phyloP scores from a whole-genome alignment of 2,113 vertebrate genomes.

The Psophia crepitans region DNA sequence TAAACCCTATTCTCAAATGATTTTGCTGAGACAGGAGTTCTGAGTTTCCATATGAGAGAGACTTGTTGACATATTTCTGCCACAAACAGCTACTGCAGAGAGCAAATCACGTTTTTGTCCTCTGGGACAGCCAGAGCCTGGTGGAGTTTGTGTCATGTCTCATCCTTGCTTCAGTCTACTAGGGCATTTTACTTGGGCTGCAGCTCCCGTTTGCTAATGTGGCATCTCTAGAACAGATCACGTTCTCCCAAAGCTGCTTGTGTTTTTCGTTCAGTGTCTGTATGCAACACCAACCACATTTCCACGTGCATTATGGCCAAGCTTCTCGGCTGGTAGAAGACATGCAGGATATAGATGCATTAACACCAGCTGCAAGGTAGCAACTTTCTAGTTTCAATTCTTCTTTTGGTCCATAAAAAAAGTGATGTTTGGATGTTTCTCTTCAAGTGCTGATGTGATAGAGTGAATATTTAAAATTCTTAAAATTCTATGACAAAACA shows the following conservation, averaged over 20 bases:
- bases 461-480: background rate
- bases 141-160: background rate
- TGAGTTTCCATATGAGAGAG: background rate
- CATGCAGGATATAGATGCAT: background rate
- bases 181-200: background rate
- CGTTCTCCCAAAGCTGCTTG: background rate
- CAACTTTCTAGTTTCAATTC: background rate
- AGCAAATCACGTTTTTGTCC: background rate
- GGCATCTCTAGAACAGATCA: background rate
- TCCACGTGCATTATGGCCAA: background rate
- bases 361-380: background rate
- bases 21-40: conserved; percentile 46
- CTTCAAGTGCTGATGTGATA: background rate
- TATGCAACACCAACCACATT: background rate
- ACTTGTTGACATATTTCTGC: conserved; percentile 26
- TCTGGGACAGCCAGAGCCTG: background rate
- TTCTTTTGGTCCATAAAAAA: background rate
- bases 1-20: background rate
- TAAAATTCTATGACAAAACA: background rate
- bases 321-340: background rate
- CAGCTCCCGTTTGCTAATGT: background rate
- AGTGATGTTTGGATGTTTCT: background rate
- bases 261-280: background rate
- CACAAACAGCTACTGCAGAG: background rate
- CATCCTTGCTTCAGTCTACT: background rate